These are phyloP conservation scores for Heterohyrax brucei DNA, from an alignment of 2,797 vertebrate species.

Conservation along the genomic window DNA sequence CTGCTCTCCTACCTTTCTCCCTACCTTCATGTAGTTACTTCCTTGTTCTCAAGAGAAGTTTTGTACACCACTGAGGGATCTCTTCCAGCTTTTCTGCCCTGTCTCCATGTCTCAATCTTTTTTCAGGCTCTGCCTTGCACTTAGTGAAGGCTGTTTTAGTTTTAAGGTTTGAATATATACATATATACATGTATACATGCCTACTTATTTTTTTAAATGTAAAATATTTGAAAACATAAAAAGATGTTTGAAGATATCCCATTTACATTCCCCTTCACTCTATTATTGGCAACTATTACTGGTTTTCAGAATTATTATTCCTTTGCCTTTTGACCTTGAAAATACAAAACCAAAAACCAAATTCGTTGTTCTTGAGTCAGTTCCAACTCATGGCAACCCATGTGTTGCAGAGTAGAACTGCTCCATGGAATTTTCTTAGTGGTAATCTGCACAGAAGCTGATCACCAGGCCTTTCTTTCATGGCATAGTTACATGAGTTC, in stretches of 20 bases:
- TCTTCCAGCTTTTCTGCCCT: background rate
- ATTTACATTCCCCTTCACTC: background rate
- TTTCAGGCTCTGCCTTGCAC: background rate
- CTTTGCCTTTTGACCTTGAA: background rate
- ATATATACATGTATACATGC: too few relatives aligned
- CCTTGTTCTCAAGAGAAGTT: background rate
- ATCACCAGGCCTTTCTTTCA: too few relatives aligned
- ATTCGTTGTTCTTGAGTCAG: too few relatives aligned
- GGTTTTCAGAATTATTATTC: slow-evolving; percentile 25
- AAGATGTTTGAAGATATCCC: background rate
- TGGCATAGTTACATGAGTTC: too few relatives aligned
- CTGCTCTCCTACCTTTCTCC: background rate
- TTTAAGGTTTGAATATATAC: background rate
- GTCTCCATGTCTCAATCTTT: background rate
- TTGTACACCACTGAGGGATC: background rate
- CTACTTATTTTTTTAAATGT: background rate
- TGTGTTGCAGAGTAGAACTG: too few relatives aligned
- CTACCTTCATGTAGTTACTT: background rate
- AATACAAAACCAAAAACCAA: background rate
- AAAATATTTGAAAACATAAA: background rate
- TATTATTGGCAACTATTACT: background rate
- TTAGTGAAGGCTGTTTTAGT: slow-evolving; percentile 9
- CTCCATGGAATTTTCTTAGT: too few relatives aligned
- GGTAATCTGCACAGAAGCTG: too few relatives aligned
- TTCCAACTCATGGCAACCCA: too few relatives aligned